A percentile compares a stretch with the other conserved stretches of the same genome.
phyloP scores from a whole-genome alignment of 2,113 vertebrate genomes.

The Gulo gulo region DNA sequence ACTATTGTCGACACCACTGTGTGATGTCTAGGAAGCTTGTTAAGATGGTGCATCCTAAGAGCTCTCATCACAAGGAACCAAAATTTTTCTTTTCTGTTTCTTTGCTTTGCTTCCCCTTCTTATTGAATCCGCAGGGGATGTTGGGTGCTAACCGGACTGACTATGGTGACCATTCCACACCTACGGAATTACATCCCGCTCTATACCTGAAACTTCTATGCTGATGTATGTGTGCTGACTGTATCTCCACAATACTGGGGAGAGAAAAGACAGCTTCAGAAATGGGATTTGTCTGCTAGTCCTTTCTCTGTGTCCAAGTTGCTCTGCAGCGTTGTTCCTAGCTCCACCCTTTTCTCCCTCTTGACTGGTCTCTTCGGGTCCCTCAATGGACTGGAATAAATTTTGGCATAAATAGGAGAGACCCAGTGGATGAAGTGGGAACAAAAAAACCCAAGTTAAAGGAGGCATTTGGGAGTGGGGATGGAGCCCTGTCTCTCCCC shows the following conservation, averaged over 20 bases:
- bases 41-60: background rate
- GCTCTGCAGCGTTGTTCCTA: fast-evolving
- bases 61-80: background rate
- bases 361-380: background rate
- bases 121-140: background rate
- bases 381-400: background rate
- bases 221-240: background rate
- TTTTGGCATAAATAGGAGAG: background rate
- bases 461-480: background rate
- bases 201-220: background rate
- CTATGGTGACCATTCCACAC: background rate
- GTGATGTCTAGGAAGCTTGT: background rate
- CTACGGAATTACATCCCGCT: background rate
- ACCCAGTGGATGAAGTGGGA: background rate
- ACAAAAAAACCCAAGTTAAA: background rate
- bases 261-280: background rate
- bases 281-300: no score
- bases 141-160: background rate
- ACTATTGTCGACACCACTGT: background rate
- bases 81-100: background rate
- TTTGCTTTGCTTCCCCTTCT: background rate
- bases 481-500: background rate
- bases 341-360: background rate
- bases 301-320: background rate
- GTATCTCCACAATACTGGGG: background rate